Evolutionary conservation across 2,888 invertebrate genomes (phyloP), one percentile per base, ranked within the genome.

Genomic region (Rotaria sp.): DNA sequence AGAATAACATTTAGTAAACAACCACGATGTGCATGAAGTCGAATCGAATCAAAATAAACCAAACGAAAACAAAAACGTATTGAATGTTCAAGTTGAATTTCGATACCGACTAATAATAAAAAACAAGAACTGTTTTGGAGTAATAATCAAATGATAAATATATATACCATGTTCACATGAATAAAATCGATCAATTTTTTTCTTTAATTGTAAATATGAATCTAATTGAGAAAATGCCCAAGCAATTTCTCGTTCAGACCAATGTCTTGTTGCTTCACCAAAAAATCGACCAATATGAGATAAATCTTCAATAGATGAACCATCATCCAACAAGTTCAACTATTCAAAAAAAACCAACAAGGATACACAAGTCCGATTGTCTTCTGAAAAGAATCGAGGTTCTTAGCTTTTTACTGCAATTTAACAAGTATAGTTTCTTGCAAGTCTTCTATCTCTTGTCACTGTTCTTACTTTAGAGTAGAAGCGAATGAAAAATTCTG

Each of bases 11-110:
- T 80, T n/a, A 80, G 15, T 45, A 80, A 45, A 80, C 80, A 80
- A 80, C 80, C 80, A n/a, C 80, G 80, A 45, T 45, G 41, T 11
- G 41, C 41, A 45, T 45, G 26, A n/a, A 80, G 26, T 80, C 45
- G 80, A 45, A 80, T 45, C 10, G 26, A 80, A 80, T 80, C 80
- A 80, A 80, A 80, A n/a, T 45, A 80, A 41, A 80, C 45, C 24
- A 80, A 45, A 80, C 80, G 80, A 45, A 80, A 80, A 45, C 80
- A 80, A 26, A n/a, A 80, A 80, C 80, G 80, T 45, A 80, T 80
- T 7, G 24, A n/a, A 5, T 45, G 41, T 80, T 80, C 80, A 41
- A 80, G 45, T 80, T 45, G 26, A n/a, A 13, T 26, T 80, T 80
- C 80, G 26, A 45, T n/a, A n/a, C 80, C 80, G n/a, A 80, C 80